A percentile compares a stretch with the other conserved stretches of the same genome.
These are phyloP conservation scores for Hylaeus anthracinus DNA, from an alignment of 1,140 invertebrate species.

Conservation along the genomic window DNA sequence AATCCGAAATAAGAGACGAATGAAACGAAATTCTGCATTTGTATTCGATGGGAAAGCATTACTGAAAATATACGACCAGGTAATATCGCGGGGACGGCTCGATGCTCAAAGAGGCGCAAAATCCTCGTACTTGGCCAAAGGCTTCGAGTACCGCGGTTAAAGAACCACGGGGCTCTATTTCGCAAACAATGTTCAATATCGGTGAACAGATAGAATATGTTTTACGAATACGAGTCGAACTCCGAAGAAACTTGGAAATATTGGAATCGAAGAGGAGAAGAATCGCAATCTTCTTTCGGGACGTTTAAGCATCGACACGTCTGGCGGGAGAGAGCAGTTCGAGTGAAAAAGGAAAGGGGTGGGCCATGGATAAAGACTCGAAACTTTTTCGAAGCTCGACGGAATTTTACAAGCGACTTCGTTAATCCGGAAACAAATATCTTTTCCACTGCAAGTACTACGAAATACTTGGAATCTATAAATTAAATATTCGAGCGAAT, in stretches of 20 bases:
- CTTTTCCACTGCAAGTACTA: not conserved
- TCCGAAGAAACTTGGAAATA: conserved; percentile 6
- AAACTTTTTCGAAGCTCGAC: conserved; percentile 8
- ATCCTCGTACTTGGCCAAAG: not conserved
- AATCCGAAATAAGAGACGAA: no score
- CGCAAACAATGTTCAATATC: conserved; percentile 17
- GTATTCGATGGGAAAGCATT: not conserved
- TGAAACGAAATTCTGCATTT: no score
- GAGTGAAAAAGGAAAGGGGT: not conserved
- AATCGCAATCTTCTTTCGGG: conserved; percentile 27
- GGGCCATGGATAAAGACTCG: not conserved
- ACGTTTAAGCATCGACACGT: conserved; percentile 17
- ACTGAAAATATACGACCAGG: not conserved
- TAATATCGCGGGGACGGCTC: no score
- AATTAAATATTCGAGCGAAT: not conserved
- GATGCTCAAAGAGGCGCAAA: not conserved
- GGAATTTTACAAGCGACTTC: conserved; percentile 42
- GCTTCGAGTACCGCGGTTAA: not conserved
- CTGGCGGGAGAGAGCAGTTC: not conserved
- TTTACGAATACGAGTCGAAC: not conserved
- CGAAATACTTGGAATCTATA: not conserved
- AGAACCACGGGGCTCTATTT: not conserved
- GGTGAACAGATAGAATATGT: not conserved
- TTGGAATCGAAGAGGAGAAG: conserved; percentile 1
- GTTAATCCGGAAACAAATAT: conserved; percentile 34